Percentiles rank a stretch among this genome's conserved stretches.
phyloP scores from a whole-genome alignment of 2,113 vertebrate species.

The Merops nubicus region DNA sequence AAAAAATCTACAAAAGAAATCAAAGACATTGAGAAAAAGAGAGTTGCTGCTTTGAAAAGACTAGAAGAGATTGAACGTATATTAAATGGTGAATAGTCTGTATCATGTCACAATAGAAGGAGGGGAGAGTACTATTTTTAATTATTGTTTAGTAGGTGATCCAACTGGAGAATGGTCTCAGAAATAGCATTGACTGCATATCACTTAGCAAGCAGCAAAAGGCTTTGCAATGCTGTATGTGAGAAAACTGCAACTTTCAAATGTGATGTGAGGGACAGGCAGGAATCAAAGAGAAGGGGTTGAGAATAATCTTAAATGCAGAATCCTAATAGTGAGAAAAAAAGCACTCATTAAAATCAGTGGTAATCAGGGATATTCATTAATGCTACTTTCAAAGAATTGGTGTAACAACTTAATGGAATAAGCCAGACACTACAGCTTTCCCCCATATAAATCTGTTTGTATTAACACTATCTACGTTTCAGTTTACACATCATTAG shows the following conservation, averaged over 20 bases:
- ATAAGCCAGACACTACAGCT: background rate
- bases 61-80: slow-evolving; percentile 98
- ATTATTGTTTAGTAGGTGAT: slow-evolving; percentile 8
- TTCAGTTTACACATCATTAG: slow-evolving; percentile 36
- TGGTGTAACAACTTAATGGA: background rate
- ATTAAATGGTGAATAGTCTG: slow-evolving; percentile 90
- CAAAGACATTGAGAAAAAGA: slow-evolving; percentile 95
- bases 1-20: slow-evolving; percentile 91
- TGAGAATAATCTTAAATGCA: slow-evolving; percentile 24
- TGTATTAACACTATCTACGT: background rate
- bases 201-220: slow-evolving; percentile 18
- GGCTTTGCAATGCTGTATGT: background rate
- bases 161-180: slow-evolving; percentile 27
- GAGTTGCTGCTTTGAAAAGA: slow-evolving; percentile 95
- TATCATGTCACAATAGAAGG: background rate
- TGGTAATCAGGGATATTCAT: background rate
- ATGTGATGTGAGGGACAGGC: background rate
- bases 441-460: slow-evolving; percentile 8
- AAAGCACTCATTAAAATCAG: background rate
- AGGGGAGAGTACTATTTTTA: slow-evolving; percentile 4
- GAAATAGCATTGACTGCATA: background rate
- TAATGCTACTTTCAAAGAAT: slow-evolving; percentile 9
- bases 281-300: background rate
- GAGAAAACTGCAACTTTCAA: slow-evolving; percentile 3
- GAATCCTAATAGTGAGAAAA: background rate